Evolutionary conservation across 1,140 invertebrate species (phyloP), one percentile per base, ranked within the genome.

Genomic region (Schlechtendalia chinensis): DNA sequence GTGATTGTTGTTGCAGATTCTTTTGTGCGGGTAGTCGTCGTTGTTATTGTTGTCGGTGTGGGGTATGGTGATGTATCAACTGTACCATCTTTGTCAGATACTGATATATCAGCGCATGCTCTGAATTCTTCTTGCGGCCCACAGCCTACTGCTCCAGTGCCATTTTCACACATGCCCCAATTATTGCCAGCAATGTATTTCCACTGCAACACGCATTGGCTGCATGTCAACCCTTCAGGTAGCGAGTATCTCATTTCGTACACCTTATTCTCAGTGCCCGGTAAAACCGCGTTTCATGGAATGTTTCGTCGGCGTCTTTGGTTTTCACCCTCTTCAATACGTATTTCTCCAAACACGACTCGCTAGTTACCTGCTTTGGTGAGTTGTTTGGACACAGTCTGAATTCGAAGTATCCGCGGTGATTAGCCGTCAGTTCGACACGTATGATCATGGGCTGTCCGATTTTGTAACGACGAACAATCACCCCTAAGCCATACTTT

Each of bases 351-450:
- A 96, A 86, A 83, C 94, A 96, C 0, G 91, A 88, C 83, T 96
- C 91, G 1, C 89, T 91, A n/a, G 86, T 82, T 5, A 82, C 81
- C 17, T 63, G 72, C 82, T 84, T 86, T 54, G 54, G 86, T 81
- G 85, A 85, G 53, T 88, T 88, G 84, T 89, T 88, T 0, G 94
- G 90, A 84, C 95, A 97, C 0, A 95, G 83, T 80, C 93, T 88
- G 86, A 97, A 96, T 84, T 96, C 93, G 84, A 96, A 97, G 85
- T 91, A 95, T 14, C 96, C 95, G 82, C 89, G 88, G 85, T 95
- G 93, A 83, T 89, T 90, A 24, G 69, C 69, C 10, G 69, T 72
- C 24, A 95, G 83, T 84, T 95, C 91, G 0, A 95, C 89, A 39
- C 90, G 89, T 8, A 95, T 90, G 6, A 89, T 89, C 79, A 96